Conservation (phyloP, 2,888 invertebrate species). For the Idaea dimidiata region DNA sequence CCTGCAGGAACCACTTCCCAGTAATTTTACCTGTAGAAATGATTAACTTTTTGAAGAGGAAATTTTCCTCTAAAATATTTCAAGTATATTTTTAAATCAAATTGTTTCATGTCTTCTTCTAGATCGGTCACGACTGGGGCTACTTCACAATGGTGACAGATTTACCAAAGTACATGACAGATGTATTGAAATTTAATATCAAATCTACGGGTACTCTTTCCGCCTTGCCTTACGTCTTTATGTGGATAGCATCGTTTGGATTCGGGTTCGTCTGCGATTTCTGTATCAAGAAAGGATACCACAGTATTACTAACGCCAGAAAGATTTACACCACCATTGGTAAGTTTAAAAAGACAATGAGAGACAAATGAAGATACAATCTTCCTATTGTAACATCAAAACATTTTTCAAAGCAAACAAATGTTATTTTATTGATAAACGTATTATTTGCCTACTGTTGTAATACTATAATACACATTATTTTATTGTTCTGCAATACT, state of each 20-base stretch:
- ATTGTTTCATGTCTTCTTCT: conserved; percentile 33
- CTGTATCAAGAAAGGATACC: conserved; percentile 80
- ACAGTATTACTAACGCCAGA: conserved; percentile 79
- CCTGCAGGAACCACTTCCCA: too few species aligned
- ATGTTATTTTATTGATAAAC: not conserved
- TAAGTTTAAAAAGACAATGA: too few species aligned
- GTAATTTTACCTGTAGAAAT: too few species aligned
- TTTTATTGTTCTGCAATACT: conserved; percentile 1
- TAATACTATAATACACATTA: not conserved
- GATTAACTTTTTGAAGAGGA: too few species aligned
- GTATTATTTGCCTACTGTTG: not conserved
- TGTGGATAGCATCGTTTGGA: conserved; percentile 83
- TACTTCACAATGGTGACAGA: conserved; percentile 87
- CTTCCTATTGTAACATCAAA: too few species aligned
- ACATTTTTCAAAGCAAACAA: too few species aligned
- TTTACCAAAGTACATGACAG: conserved; percentile 85
- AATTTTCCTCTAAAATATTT: too few species aligned
- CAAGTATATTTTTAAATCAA: too few species aligned
- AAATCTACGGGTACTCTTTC: conserved; percentile 83
- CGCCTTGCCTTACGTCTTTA: conserved; percentile 83
- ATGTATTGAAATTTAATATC: conserved; percentile 84
- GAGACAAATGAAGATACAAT: too few species aligned
- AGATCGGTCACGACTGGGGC: conserved; percentile 86
- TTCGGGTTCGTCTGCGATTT: conserved; percentile 86
- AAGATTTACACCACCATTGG: conserved; percentile 86